Base-by-base conservation (phyloP, 2,797 vertebrate species). In the Eurystomus glaucurus region DNA sequence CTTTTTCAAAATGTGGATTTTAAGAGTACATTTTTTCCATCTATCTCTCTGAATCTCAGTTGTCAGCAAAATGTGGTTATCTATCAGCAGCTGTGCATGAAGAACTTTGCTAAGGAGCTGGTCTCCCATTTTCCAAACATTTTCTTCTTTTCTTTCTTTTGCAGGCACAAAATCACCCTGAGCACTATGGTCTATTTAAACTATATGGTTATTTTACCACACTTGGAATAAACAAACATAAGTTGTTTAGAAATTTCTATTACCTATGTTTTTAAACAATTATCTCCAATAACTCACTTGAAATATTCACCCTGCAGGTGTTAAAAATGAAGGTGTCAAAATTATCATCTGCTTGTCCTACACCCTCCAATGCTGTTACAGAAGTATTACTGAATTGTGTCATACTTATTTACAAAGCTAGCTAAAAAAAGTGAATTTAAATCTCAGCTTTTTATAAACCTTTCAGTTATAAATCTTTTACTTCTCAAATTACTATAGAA, bases 91-190 rank as follows among this genome's bases (percentile, higher is more conserved):
- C 60, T 68, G 58, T 58, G 35, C 61, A 19, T 45, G 39, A 43
- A 85, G 62, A 77, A 52, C 39, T 90, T 80, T 83, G 45, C 68
- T 88, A 51, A 88, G 48, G 68, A 90, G n/a, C n/a, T 31, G 60
- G n/a, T 51, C 33, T 72, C 31, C 20, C 5, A 0, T 84, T 68
- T 88, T 50, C 28, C 62, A 85, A 76, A 70, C 2, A 18, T 58
- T 51, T 86, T 90, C 39, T 51, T 86, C 4, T 75, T 77, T 77
- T 71, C 57, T 68, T 45, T 71, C 61, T 79, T 76, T 72, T 72
- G n/a, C 68, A 76, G 90, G 51, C 25, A 55, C 50, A 91, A 92
- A 89, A 93, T 77, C 71, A 88, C 57, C 45, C 25, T 68, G 50
- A 90, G 75, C 60, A 50, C 41, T 64, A 8, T 20, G 21, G 41